Evolutionary conservation across 2,888 invertebrate genomes (phyloP).

Genomic region (Stomorhina lunata): DNA sequence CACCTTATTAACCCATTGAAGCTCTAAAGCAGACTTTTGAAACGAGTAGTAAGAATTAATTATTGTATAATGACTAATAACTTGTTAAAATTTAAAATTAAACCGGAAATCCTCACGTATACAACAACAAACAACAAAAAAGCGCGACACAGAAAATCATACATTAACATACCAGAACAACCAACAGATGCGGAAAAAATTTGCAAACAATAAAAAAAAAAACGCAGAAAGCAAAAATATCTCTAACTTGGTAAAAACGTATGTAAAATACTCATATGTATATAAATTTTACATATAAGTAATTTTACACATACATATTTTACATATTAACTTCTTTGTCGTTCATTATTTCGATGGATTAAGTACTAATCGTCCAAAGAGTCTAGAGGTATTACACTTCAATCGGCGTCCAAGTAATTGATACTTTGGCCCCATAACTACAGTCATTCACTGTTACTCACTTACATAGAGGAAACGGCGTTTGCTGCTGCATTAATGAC

Average conservation of each 20-base stretch:
- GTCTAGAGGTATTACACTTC: background rate
- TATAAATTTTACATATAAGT: background rate
- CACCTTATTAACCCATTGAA: too few relatives aligned
- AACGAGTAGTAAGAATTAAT: background rate
- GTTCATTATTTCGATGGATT: constrained; percentile 26
- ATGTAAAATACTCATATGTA: too few relatives aligned
- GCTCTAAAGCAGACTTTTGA: background rate
- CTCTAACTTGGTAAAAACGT: constrained; percentile 7
- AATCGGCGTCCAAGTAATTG: constrained; percentile 61
- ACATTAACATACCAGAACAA: constrained; percentile 1
- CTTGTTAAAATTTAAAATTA: constrained; percentile 47
- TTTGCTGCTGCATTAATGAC: background rate
- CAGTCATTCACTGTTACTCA: constrained; percentile 43
- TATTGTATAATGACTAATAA: constrained; percentile 13
- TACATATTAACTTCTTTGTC: constrained; percentile 13
- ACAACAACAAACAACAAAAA: background rate
- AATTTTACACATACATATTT: constrained; percentile 23
- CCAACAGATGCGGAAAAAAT: too few relatives aligned
- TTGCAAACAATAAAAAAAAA: background rate
- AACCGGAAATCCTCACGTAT: constrained; percentile 61
- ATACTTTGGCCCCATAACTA: constrained; percentile 63
- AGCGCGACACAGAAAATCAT: background rate
- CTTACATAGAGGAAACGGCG: background rate
- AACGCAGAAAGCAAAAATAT: too few relatives aligned
- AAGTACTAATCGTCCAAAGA: background rate